A percentile compares a stretch with the other conserved stretches of the same genome.
phyloP scores from a whole-genome alignment of 1,140 invertebrate genomes.

The Pogonognathellus flavescens region DNA sequence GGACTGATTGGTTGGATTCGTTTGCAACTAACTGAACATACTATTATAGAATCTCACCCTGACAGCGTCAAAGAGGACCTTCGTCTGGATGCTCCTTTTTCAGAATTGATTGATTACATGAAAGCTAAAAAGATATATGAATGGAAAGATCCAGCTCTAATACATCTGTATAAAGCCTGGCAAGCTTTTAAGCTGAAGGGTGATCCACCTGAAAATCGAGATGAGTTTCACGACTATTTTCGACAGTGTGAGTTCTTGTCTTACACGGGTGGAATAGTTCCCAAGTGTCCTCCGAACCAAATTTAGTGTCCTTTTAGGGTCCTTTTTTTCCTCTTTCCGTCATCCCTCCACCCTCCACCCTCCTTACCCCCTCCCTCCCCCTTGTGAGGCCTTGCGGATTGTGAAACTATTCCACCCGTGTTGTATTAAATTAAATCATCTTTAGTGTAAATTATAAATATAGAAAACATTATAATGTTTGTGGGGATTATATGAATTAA shows the following conservation, averaged over 20 bases:
- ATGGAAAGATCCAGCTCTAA: conserved; percentile 76
- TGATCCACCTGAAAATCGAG: neutral
- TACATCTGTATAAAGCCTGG: neutral
- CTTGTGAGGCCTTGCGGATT: too few species aligned
- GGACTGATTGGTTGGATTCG: conserved; percentile 94
- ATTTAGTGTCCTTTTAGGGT: too few species aligned
- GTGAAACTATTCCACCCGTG: too few species aligned
- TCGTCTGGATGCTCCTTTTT: conserved; percentile 88
- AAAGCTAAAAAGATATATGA: conserved; percentile 80
- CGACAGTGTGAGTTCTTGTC: neutral
- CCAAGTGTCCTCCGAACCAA: too few species aligned
- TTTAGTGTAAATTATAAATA: too few species aligned
- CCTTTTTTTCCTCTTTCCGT: too few species aligned
- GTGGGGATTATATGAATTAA: neutral
- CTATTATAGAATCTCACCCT: conserved; percentile 93
- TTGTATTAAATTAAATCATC: too few species aligned
- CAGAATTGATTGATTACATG: conserved; percentile 81
- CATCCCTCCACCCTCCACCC: too few species aligned
- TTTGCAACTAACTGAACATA: conserved; percentile 91
- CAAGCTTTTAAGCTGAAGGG: conserved; percentile 2
- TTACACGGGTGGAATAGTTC: too few species aligned
- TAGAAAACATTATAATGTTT: neutral
- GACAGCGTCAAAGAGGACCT: conserved; percentile 92
- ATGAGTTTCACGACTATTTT: neutral
- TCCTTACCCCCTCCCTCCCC: too few species aligned